Evolutionary conservation across 2,888 invertebrate genomes (phyloP), one percentile per base, ranked within the genome.

Genomic region (Nudaria mundana): DNA sequence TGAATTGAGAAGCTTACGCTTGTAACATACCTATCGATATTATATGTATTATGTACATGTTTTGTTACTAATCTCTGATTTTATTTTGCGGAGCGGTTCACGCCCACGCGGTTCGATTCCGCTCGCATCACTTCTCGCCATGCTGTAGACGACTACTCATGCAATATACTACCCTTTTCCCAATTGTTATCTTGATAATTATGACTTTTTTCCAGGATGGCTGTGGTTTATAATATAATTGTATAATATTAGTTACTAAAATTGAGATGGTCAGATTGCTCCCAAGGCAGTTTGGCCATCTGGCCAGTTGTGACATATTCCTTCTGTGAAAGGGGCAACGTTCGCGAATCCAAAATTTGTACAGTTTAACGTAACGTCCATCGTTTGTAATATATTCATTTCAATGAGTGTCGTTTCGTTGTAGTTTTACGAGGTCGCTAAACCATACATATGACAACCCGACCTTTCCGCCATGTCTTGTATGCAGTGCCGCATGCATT

Each of bases 281-380:
- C 58, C 37, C 56, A 54, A 58, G 84, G 86, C 85, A 84, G 77
- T 87, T 82, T 86, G 87, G 85, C 87, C 87, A 86, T 85, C 82
- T 71, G 73, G 80, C 88, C 88, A 92, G 91, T 92, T 93, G 94
- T 94, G 94, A 94, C 94, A 94, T 93, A 94, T 94, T 94, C 91
- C 86, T 88, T 92, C 93, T 94, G 94, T 94, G 94, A 93, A 93
- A 94, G 94, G 94, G 94, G 94, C 93, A 91, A 91, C 93, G 93
- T 93, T 93, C 92, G 91, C 90, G 80, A 84, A 78, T 80, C 73
- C 76, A 78, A 81, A 76, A 77, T 75, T 84, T 85, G 85, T 86
- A 85, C 83, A 86, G 84, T 76, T 70, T 70, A 78, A 76, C 77
- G 81, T 86, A 84, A 86, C 87, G 87, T 88, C 88, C 87, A 87